A percentile compares a stretch with the other conserved stretches of the same genome.
Conservation (phyloP, 1,140 invertebrate species). For the Popillia japonica region DNA sequence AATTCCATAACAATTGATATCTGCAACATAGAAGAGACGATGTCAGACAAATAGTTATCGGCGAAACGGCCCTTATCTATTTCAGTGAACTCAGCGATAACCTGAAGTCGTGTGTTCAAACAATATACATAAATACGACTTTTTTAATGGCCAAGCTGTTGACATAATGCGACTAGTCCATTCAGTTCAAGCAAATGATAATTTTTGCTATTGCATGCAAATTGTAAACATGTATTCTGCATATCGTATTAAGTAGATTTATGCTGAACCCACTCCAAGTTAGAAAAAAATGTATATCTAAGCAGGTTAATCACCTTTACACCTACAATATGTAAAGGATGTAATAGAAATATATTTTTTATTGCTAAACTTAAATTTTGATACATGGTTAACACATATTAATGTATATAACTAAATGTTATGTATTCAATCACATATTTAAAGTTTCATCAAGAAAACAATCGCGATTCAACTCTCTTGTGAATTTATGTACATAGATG, state of each 20-base stretch:
- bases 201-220: not conserved
- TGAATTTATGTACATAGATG: too few relatives aligned
- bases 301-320: too few relatives aligned
- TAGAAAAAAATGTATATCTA: slow-evolving; percentile 27
- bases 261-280: not conserved
- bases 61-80: slow-evolving; percentile 5
- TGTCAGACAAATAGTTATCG: slow-evolving; percentile 2
- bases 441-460: too few relatives aligned
- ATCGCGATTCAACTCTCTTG: too few relatives aligned
- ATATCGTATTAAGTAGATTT: not conserved
- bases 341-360: too few relatives aligned
- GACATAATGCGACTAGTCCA: not conserved
- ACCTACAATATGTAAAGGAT: too few relatives aligned
- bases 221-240: not conserved
- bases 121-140: not conserved
- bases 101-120: not conserved
- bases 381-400: too few relatives aligned
- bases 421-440: too few relatives aligned
- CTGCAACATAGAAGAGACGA: not conserved
- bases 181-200: not conserved
- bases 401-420: too few relatives aligned
- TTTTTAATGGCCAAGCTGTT: not conserved
- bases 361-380: too few relatives aligned
- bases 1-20: slow-evolving; percentile 3
- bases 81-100: slow-evolving; percentile 14